phyloP scores from a whole-genome alignment of 1,140 invertebrate genomes.

The Hylaeus volcanicus region DNA sequence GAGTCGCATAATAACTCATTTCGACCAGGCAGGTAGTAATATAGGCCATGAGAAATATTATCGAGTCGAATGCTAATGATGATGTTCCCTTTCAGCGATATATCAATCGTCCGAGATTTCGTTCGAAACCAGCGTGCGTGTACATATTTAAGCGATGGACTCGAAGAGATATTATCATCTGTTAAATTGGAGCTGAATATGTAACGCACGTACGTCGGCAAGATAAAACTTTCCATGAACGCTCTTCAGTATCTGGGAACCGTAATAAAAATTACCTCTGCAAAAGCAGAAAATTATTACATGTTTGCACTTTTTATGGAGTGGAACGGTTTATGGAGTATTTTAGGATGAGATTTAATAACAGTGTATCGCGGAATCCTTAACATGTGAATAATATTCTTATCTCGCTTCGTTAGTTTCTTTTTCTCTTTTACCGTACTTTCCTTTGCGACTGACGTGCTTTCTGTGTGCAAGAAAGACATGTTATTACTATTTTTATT shows the following conservation, averaged over 20 bases:
- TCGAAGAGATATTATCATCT: conserved; percentile 7
- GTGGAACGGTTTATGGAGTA: no score
- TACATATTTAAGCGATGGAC: not conserved
- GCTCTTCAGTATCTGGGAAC: not conserved
- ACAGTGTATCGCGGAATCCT: no score
- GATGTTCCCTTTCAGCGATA: conserved; percentile 34
- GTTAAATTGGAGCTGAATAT: conserved; percentile 8
- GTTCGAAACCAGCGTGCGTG: not conserved
- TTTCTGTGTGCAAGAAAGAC: no score
- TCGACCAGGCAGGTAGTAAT: conserved; percentile 2
- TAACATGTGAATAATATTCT: no score
- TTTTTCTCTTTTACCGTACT: no score
- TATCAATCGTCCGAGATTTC: conserved; percentile 21
- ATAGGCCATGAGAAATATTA: conserved; percentile 29
- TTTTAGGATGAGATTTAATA: no score
- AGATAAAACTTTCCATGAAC: not conserved
- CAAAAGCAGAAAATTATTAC: no score
- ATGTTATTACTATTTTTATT: no score
- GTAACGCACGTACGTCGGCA: not conserved
- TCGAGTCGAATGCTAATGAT: conserved; percentile 34
- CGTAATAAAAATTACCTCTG: not conserved
- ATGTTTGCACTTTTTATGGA: no score
- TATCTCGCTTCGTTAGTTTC: no score
- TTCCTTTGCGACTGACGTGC: no score
- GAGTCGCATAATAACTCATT: conserved; percentile 14